Evolutionary conservation across 1,140 invertebrate species (phyloP), one percentile per base, ranked within the genome.

Genomic region (Delia radicum): DNA sequence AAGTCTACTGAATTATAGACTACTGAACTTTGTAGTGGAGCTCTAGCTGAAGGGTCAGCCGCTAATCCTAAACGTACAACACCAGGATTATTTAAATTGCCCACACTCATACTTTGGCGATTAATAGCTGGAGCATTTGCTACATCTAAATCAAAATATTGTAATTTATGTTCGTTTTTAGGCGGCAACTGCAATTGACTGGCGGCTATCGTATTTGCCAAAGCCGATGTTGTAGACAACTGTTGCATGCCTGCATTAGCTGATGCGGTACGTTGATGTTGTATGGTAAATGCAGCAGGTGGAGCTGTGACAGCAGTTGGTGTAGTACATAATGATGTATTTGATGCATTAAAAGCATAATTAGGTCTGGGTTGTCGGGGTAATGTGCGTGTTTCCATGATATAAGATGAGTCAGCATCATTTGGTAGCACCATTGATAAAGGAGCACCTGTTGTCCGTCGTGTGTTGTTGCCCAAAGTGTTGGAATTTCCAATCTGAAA

Each of bases 1-100:
- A 97, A 97, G 86, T 97, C 95, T 0, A 97, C 94, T 0, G 92
- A 94, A 87, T 96, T 96, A 83, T 97, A 97, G 6, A 94, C 93
- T 1, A 93, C 86, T 77, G 88, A 88, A 55, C 88, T 87, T 27
- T 79, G 79, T 26, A 79, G 78, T 4, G 85, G 78, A 6, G 76
- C 77, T 18, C 28, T 10, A 0, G 73, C 75, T 5, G 79, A 79
- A 74, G 79, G 80, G 12, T 78, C 78, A 21, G 76, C 75, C 0
- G 77, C 55, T 21, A 74, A 42, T 18, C 82, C 78, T 42, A 76
- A 78, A 0, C 62, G 46, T n/a, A 10, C 71, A n/a, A 42, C 18
- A 8, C 67, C 71, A 21, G 42, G 12, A 27, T 78, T 75, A 18
- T 80, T 81, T 6, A 85, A 71, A 77, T 84, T 83, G 1, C 79